Conservation (phyloP, 2,888 invertebrate species). For the Thumatha senex region DNA sequence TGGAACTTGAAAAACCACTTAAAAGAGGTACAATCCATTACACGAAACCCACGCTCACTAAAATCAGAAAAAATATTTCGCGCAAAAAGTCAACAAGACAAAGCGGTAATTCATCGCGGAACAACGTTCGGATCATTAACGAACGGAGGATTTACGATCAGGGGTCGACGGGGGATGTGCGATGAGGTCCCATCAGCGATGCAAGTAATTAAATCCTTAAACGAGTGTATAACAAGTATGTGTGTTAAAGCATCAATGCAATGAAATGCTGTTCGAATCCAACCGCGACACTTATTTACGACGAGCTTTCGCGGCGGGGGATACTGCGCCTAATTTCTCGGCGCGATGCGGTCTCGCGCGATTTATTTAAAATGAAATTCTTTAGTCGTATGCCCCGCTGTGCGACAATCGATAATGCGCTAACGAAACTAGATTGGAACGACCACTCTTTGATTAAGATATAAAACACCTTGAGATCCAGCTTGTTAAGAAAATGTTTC, state of each 20-base stretch:
- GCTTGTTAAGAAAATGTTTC: conserved; percentile 53
- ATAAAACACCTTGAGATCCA: conserved; percentile 63
- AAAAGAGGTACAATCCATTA: conserved; percentile 67
- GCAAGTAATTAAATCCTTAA: conserved; percentile 81
- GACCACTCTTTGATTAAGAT: conserved; percentile 68
- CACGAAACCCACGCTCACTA: conserved; percentile 66
- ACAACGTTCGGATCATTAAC: conserved; percentile 73
- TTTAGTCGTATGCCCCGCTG: conserved; percentile 76
- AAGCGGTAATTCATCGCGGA: conserved; percentile 74
- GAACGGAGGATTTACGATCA: conserved; percentile 78
- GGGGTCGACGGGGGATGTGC: conserved; percentile 41
- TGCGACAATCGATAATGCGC: conserved; percentile 73
- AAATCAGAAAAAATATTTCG: conserved; percentile 66
- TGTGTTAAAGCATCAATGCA: conserved; percentile 66
- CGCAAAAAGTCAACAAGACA: conserved; percentile 71
- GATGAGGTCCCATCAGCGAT: conserved; percentile 59
- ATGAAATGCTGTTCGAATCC: conserved; percentile 51
- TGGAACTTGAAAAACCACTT: conserved; percentile 75
- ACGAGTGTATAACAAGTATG: conserved; percentile 79
- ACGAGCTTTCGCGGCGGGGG: conserved; percentile 80
- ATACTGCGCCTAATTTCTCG: conserved; percentile 78
- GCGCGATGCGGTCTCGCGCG: conserved; percentile 77
- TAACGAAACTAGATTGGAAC: conserved; percentile 68
- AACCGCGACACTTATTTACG: conserved; percentile 77
- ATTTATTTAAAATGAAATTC: conserved; percentile 80